Conservation (phyloP, 2,797 vertebrate genomes). For the Uromys caudimaculatus region DNA sequence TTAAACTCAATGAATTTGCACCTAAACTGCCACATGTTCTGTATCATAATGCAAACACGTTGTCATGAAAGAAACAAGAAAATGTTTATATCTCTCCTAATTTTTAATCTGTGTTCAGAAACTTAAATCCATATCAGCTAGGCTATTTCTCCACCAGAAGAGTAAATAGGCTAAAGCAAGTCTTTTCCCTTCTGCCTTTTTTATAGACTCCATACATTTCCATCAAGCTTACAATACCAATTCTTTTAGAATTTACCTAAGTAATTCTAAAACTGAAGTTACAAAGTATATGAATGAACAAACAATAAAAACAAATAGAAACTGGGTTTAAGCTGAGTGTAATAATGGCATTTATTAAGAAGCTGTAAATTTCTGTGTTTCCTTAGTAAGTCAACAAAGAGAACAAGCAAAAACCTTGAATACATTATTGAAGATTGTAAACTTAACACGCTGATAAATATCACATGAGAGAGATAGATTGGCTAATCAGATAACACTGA, state of each 20-base stretch:
- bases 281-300: background rate
- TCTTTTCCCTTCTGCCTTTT: background rate
- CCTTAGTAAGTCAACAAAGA: background rate
- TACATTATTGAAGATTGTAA: background rate
- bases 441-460: background rate
- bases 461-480: background rate
- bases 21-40: background rate
- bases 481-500: background rate
- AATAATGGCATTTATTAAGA: background rate
- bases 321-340: background rate
- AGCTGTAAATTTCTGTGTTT: background rate
- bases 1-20: background rate
- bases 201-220: background rate
- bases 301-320: background rate
- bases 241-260: constrained; percentile 3
- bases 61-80: background rate
- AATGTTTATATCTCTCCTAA: background rate
- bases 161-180: background rate
- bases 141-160: background rate
- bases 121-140: background rate
- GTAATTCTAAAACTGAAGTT: constrained; percentile 11
- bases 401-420: background rate
- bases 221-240: background rate
- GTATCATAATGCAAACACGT: background rate
- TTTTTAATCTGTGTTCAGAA: background rate